Evolutionary conservation across 2,888 invertebrate species (phyloP), one percentile per base, ranked within the genome.

Genomic region (Cenopis cana): DNA sequence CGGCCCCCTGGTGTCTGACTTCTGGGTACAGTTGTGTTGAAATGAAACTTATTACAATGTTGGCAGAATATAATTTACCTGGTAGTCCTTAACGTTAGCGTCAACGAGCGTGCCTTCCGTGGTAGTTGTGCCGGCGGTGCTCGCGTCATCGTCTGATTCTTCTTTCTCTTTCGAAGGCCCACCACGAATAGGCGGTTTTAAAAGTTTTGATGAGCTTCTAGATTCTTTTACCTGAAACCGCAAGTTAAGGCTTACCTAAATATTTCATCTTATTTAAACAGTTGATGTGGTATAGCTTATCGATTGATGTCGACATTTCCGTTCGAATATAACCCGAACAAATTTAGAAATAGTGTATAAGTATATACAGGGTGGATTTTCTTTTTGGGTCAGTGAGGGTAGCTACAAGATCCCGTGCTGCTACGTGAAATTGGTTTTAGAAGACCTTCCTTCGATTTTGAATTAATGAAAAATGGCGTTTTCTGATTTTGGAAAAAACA

Each of bases 91-190:
- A 78, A 94, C 94, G 76, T 94, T 94, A 20, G 90, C 86, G 72
- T 94, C 95, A 1, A 95, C 93, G 4, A 96, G 89, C 20, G 97
- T 96, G 0, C 95, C 94, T 59, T 96, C 96, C 0, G 96, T 96
- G 56, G 96, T 96, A 76, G 95, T 94, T 1, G 96, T 96, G 5
- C 93, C 91, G 1, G 93, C 85, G 18, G 91, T 91, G 76, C 94
- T 94, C 29, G 90, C 82, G 18, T 93, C 94, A 73, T 95, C 95
- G 72, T 95, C 95, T 0, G 93, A 93, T 17, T 93, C 93, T 1
- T 94, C 93, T 61, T 84, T 89, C 9, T 93, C 93, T 11, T 86
- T 86, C 0, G 86, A 75, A 0, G 93, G 93, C 0, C 94, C 94
- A 0, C 94, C 94, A 70, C 90, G 81, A 24, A 79, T 77, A 0